These are phyloP conservation scores for Candoia aspera DNA, from an alignment of 2,113 vertebrate species.

Conservation along the genomic window DNA sequence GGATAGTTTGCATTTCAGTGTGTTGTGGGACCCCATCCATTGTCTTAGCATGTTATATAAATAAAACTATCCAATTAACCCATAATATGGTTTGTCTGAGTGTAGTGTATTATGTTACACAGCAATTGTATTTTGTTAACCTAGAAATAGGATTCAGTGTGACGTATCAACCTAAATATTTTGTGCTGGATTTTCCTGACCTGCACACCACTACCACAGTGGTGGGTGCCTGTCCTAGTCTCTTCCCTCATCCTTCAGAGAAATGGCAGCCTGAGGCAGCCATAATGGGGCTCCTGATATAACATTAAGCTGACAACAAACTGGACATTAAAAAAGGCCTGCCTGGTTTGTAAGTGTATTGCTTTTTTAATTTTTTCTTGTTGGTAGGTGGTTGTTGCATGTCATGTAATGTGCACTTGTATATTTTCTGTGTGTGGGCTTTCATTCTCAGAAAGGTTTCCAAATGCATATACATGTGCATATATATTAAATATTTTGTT, in stretches of 20 bases:
- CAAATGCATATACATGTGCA: background rate
- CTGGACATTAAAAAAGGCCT: background rate
- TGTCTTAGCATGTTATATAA: background rate
- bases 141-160: background rate
- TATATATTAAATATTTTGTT: background rate
- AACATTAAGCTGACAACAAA: background rate
- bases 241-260: background rate
- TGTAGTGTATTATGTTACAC: background rate
- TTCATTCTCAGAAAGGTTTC: background rate
- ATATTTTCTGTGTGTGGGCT: background rate
- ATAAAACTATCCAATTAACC: background rate
- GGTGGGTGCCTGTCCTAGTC: background rate
- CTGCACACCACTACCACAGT: background rate
- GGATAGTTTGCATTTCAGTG: background rate
- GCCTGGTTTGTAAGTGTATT: background rate
- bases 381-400: background rate
- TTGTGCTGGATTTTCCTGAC: background rate
- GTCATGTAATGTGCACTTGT: background rate
- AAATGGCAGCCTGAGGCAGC: background rate
- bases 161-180: background rate
- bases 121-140: background rate
- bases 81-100: background rate
- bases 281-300: background rate
- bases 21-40: background rate
- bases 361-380: background rate